Evolutionary conservation across 2,888 invertebrate genomes (phyloP).

Genomic region (Timandra comae): DNA sequence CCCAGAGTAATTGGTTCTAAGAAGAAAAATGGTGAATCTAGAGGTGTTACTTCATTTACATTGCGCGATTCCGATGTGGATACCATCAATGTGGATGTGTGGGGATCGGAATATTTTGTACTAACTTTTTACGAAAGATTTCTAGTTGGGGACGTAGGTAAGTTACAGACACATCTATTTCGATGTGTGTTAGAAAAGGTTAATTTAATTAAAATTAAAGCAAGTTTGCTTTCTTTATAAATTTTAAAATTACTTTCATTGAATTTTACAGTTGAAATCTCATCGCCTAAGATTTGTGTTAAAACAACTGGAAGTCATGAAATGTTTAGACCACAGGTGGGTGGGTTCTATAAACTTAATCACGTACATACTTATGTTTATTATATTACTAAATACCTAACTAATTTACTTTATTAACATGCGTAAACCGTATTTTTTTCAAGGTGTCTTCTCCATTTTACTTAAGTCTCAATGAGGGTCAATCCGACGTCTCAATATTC

Average conservation of each 20-base stretch:
- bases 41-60: conserved; percentile 87
- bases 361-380: neutral
- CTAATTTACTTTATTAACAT: neutral
- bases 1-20: conserved; percentile 71
- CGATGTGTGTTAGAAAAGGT: too few species aligned
- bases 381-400: neutral
- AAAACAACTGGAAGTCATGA: conserved; percentile 75
- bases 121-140: conserved; percentile 78
- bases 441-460: conserved; percentile 81
- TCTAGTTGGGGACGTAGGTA: conserved; percentile 83
- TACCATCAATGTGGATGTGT: conserved; percentile 85
- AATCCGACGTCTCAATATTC: conserved; percentile 78
- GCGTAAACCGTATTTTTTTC: conserved; percentile 34
- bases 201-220: too few species aligned
- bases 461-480: conserved; percentile 80
- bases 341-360: conserved; percentile 3
- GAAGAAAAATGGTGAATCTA: conserved; percentile 69
- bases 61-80: conserved; percentile 83
- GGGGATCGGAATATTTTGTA: conserved; percentile 82
- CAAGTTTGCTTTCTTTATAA: too few species aligned
- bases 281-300: conserved; percentile 78
- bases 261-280: conserved; percentile 79
- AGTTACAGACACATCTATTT: too few species aligned
- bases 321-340: conserved; percentile 78
- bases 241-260: too few species aligned